These are phyloP conservation scores for Morelia viridis DNA, from an alignment of 2,797 vertebrate genomes.

Conservation along the genomic window DNA sequence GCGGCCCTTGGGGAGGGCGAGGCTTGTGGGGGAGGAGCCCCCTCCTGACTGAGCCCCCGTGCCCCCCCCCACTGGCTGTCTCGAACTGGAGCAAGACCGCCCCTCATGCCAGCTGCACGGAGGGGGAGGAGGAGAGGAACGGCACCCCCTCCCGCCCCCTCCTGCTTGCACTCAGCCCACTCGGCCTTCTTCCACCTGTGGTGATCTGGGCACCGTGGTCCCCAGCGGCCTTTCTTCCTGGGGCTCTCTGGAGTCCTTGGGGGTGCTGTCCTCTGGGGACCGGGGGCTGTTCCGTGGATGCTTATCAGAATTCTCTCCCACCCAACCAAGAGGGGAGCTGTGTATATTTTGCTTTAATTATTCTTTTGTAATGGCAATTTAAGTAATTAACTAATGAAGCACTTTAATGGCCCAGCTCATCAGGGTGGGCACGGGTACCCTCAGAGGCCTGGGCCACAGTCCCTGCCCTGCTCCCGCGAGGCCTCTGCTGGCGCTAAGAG, in stretches of 20 bases:
- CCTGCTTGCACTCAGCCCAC: not conserved
- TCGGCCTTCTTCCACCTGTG: not conserved
- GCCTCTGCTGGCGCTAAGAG: too few relatives aligned
- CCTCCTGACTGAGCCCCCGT: not conserved
- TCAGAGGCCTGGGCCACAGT: not conserved
- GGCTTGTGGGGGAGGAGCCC: not conserved
- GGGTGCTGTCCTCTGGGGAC: not conserved
- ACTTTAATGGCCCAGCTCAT: constrained; percentile 32
- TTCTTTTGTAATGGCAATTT: constrained; percentile 33
- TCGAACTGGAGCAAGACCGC: not conserved
- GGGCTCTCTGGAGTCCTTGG: not conserved
- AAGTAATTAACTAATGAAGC: constrained; percentile 30
- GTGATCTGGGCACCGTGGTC: not conserved
- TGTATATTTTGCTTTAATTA: constrained; percentile 48
- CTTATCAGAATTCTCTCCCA: not conserved
- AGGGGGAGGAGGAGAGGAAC: not conserved
- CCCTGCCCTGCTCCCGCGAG: not conserved
- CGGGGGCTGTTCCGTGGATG: not conserved
- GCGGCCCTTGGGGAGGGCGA: not conserved
- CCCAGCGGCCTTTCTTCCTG: not conserved
- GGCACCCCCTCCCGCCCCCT: not conserved
- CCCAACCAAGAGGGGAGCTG: not conserved
- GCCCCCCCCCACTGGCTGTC: too few relatives aligned
- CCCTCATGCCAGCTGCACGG: not conserved
- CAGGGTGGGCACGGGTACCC: not conserved